Evolutionary conservation across 1,140 invertebrate genomes (phyloP), one percentile per base, ranked within the genome.

Genomic region (Mamestra configurata): DNA sequence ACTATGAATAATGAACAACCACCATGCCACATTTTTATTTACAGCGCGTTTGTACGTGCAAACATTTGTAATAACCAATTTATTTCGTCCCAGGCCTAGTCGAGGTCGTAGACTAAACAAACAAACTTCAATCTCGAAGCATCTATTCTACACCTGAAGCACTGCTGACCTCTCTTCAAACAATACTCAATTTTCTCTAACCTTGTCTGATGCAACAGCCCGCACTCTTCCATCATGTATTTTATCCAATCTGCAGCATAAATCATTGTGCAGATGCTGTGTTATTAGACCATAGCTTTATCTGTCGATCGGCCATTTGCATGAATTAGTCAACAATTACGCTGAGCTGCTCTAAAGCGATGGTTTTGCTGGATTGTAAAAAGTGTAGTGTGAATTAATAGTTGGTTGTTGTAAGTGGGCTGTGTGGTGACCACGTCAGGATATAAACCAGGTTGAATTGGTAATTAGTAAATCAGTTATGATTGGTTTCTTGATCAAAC

Each of bases 251-350:
- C 20, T 57, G 22, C 20, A 27, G 13, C 22, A 7, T 27, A 57
- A 57, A 24, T 57, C 53, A 57, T 27, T 57, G 22, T 49, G 24
- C 40, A 43, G 57, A 76, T 51, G 37, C 57, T 49, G 37, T 59
- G 53, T 51, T 61, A 64, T 76, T 46, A 43, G 55, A 49, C 37
- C 22, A 8, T 7, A 27, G 35, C 20, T 76, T 31, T 76, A 76
- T 76, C 73, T 31, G 18, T 40, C 73, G 20, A 64, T 64, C 57
- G 15, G 53, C 43, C 37, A 76, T 76, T 76, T 76, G 73, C 73
- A 76, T 76, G 64, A 43, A 76, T 76, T 76, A 61, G 24, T 57
- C 15, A 43, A 51, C 73, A 76, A 76, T 76, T 61, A 64, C 27
- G 66, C 22, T 20, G 6, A 10, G 37, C 15, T 68, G 8, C 10